Evolutionary conservation across 1,140 invertebrate genomes (phyloP).

Genomic region (Leptinotarsa texana): DNA sequence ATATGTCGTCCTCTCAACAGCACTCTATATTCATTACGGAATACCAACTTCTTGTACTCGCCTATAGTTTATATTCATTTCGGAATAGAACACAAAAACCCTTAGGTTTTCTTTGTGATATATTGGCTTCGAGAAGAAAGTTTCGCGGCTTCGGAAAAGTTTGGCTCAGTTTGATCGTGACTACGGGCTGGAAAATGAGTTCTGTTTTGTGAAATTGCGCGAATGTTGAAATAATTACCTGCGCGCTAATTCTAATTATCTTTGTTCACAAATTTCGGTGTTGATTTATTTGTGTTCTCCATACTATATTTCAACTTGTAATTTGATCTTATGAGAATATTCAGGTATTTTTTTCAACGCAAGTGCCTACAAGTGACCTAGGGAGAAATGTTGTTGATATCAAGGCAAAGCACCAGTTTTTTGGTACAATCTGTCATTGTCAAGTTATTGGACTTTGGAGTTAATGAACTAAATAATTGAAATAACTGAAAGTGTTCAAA

Average conservation of each 20-base stretch:
- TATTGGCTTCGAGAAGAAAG: constrained; percentile 1
- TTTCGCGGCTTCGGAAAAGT: neutral
- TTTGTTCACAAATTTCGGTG: too few species aligned
- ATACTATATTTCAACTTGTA: too few species aligned
- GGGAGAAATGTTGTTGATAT: too few species aligned
- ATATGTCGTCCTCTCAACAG: constrained; percentile 9
- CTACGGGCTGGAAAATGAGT: neutral
- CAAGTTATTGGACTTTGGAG: too few species aligned
- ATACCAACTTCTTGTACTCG: constrained; percentile 16
- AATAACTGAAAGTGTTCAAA: too few species aligned
- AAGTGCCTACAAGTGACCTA: too few species aligned
- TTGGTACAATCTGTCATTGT: too few species aligned
- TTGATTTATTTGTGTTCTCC: too few species aligned
- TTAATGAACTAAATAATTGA: too few species aligned
- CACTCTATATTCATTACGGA: constrained; percentile 21
- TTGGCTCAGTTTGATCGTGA: neutral
- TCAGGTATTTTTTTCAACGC: too few species aligned
- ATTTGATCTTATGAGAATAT: too few species aligned
- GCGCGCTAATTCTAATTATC: neutral
- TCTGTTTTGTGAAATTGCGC: neutral
- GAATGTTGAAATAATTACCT: neutral
- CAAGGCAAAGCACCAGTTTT: too few species aligned
- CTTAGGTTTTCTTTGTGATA: neutral
- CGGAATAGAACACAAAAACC: constrained; percentile 10
- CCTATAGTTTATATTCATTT: constrained; percentile 23